A percentile compares a stretch with the other conserved stretches of the same genome.
Evolutionary conservation across 1,140 invertebrate species (phyloP).

Genomic region (Uloborus diversus): DNA sequence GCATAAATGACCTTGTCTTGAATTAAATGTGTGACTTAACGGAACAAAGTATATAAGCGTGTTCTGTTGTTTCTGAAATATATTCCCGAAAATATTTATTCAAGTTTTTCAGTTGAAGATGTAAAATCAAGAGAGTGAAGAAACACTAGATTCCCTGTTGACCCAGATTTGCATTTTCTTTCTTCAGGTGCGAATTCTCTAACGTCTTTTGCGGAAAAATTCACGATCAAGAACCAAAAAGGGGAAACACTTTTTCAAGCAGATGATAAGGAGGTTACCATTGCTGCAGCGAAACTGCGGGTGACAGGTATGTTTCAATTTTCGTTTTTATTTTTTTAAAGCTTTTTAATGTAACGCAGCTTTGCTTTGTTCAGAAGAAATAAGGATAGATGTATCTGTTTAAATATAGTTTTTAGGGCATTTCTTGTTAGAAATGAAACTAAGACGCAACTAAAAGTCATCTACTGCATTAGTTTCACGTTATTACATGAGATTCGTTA

Average conservation of each 20-base stretch:
- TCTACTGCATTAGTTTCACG: too few relatives aligned
- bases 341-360: neutral
- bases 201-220: conserved; percentile 79
- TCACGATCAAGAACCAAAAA: conserved; percentile 81
- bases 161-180: neutral
- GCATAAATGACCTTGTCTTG: too few relatives aligned
- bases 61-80: too few relatives aligned
- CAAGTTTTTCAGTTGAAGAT: too few relatives aligned
- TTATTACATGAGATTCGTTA: too few relatives aligned
- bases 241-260: conserved; percentile 85
- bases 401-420: neutral
- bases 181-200: conserved; percentile 65
- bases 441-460: neutral
- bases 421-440: neutral
- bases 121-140: too few relatives aligned
- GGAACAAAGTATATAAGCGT: too few relatives aligned
- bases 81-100: too few relatives aligned
- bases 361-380: neutral
- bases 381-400: neutral
- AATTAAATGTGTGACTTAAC: too few relatives aligned
- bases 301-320: conserved; percentile 73
- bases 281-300: conserved; percentile 78
- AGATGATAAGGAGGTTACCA: conserved; percentile 80
- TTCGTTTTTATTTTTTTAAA: neutral
- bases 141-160: too few relatives aligned